Conservation (phyloP, 2,797 vertebrate species). For the Karalla daura region DNA sequence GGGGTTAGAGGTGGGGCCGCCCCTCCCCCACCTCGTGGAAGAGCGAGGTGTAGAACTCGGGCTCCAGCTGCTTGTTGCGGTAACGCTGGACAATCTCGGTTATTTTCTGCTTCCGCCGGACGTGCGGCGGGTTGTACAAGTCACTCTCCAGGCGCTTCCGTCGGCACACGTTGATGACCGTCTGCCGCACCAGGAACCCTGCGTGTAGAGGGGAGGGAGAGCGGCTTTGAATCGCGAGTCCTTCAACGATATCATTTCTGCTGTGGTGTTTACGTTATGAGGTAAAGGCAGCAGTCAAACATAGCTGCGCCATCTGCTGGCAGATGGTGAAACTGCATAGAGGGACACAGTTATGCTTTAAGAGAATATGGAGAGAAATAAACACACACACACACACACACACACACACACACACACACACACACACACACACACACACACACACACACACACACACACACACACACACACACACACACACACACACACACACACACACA, state of each 20-base stretch:
- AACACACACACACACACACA: too few species aligned
- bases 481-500: too few species aligned
- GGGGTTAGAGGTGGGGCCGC: constrained; percentile 77
- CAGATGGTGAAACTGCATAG: background rate
- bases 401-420: too few species aligned
- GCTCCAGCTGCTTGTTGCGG: constrained; percentile 95
- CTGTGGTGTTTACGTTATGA: too few species aligned
- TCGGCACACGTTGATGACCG: constrained; percentile 94
- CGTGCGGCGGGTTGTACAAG: constrained; percentile 94
- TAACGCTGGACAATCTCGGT: constrained; percentile 95
- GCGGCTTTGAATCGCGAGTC: too few species aligned
- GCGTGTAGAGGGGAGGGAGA: too few species aligned
- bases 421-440: too few species aligned
- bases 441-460: too few species aligned
- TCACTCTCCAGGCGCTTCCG: constrained; percentile 96
- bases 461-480: too few species aligned
- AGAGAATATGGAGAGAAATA: too few species aligned
- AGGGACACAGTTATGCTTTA: background rate
- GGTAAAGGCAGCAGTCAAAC: background rate
- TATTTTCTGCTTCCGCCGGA: constrained; percentile 97
- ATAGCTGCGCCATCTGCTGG: constrained; percentile 4
- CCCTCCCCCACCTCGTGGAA: constrained; percentile 89
- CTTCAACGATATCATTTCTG: too few species aligned
- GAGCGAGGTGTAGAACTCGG: constrained; percentile 96
- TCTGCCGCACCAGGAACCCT: constrained; percentile 96